Evolutionary conservation across 2,113 vertebrate species (phyloP), one percentile per base, ranked within the genome.

Genomic region (Typhlomys cinereus): DNA sequence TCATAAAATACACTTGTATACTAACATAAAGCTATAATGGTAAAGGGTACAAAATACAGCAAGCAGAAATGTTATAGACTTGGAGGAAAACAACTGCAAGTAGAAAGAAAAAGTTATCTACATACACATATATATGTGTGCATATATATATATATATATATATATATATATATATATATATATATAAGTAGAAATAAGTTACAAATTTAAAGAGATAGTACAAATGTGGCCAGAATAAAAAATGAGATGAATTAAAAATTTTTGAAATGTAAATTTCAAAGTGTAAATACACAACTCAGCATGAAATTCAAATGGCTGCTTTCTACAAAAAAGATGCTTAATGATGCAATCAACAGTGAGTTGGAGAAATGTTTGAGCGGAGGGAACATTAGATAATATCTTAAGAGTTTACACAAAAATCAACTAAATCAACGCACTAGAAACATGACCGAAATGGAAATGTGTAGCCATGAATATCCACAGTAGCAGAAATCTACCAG

Each of bases 351-450:
- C 29, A 76, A 66, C 0, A 83, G 31, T 70, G 29, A 86, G 23
- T 80, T 84, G 39, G 66, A 90, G 50, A 83, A 90, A 89, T 92
- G 12, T 62, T 70, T 92, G 59, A 81, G 88, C 14, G 36, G 82
- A 92, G 27, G 67, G 7, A 92, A 73, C 48, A 83, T 44, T 62
- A 64, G 27, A 18, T 67, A 70, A 76, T n/a, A 78, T 57, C 34
- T 23, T n/a, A 57, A 81, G 74, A 85, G 5, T 41, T 57, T 52
- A 52, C 64, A 83, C 3, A 78, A 86, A 74, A 86, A 74, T 64
- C 36, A 83, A 36, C 83, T 83, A 88, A 80, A 62, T 90, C 78
- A 90, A 82, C 21, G 66, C 27, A 67, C 66, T 5, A 84, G 48
- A 78, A 82, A 64, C 66, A 69, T 66, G 80, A 59, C 44, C 44